Percentiles rank a stretch among this genome's conserved stretches.
phyloP scores from a whole-genome alignment of 2,797 vertebrate genomes.

The Mormyrops attenuatus region DNA sequence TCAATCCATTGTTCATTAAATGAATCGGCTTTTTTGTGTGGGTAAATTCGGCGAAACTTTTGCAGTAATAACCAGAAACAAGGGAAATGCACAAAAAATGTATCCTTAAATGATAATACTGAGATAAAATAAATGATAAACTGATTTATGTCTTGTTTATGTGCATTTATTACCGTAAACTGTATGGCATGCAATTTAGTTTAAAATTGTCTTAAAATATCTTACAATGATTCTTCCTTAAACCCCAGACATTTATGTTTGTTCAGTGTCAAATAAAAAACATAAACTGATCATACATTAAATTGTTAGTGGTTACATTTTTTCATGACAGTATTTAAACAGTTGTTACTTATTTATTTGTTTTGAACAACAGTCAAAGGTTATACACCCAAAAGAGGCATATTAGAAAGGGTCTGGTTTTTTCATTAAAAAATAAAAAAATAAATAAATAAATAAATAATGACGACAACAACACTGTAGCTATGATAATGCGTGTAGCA shows the following conservation, averaged over 20 bases:
- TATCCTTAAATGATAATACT: background rate
- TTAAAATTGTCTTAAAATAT: conserved; percentile 17
- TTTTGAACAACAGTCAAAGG: conserved; percentile 13
- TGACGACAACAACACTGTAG: conserved; percentile 15
- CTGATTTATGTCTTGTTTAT: conserved; percentile 4
- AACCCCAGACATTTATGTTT: background rate
- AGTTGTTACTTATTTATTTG: background rate
- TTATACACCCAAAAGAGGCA: conserved; percentile 17
- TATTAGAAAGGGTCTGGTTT: background rate
- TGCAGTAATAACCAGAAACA: background rate
- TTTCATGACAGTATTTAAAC: conserved; percentile 10
- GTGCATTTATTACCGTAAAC: conserved; percentile 14
- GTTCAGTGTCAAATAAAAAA: conserved; percentile 9
- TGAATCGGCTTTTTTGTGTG: conserved; percentile 42
- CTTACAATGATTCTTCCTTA: conserved; percentile 3
- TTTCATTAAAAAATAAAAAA: conserved; percentile 10
- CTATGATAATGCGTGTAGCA: conserved; percentile 17
- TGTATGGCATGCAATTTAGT: conserved; percentile 23
- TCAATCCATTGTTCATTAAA: background rate
- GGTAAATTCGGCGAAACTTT: background rate
- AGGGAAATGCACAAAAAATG: background rate
- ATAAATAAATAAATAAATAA: background rate
- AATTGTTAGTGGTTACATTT: conserved; percentile 18
- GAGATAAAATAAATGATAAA: conserved; percentile 14
- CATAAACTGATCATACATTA: conserved; percentile 13